Conservation (phyloP, 2,113 vertebrate species). For the Nestor notabilis region DNA sequence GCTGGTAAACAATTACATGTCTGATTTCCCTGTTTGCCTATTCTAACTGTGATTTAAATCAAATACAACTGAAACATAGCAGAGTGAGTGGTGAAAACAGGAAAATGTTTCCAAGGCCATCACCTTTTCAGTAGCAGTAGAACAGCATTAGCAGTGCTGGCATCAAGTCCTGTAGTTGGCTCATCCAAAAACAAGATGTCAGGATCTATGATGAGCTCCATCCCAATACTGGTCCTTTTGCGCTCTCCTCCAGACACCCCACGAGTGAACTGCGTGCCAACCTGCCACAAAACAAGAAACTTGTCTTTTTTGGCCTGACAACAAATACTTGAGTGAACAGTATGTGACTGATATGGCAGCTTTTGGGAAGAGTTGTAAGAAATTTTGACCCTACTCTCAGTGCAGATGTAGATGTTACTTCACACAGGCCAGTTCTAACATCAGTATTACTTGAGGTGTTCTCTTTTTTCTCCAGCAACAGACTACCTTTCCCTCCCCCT, state of each 20-base stretch:
- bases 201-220: constrained; percentile 94
- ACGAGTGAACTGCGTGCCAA: constrained; percentile 88
- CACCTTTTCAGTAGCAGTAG: constrained; percentile 89
- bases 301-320: neutral
- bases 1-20: neutral
- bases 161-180: constrained; percentile 92
- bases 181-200: constrained; percentile 93
- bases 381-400: neutral
- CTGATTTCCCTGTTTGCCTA: neutral
- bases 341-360: rapidly evolving
- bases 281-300: constrained; percentile 69
- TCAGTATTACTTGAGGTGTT: neutral
- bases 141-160: constrained; percentile 92
- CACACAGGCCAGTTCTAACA: neutral
- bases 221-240: constrained; percentile 93
- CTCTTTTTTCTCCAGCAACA: neutral
- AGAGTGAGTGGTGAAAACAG: neutral
- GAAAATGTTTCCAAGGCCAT: neutral
- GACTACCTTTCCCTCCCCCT: neutral
- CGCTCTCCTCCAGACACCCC: constrained; percentile 94
- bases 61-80: neutral
- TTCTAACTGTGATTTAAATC: neutral
- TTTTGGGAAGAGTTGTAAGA: neutral
- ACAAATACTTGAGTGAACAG: neutral
- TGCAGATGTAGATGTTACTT: neutral